phyloP scores from a whole-genome alignment of 1,140 invertebrate genomes.

The Drosophila sp. region DNA sequence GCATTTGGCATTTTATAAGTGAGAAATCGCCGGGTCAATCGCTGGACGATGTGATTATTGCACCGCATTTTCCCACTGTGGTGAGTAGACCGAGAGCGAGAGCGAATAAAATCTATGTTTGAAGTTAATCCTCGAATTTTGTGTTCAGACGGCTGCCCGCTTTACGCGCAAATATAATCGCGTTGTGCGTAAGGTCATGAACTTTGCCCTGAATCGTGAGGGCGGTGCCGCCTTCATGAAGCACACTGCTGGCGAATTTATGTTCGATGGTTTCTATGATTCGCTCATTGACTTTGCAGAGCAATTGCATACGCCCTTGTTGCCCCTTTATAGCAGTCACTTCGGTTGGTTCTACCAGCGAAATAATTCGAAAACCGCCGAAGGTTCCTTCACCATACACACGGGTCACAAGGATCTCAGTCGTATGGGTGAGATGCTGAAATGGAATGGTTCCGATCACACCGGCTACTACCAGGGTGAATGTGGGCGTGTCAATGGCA shows the following conservation, averaged over 20 bases:
- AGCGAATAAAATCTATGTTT: background rate
- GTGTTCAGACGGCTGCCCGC: conserved; percentile 86
- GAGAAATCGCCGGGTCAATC: conserved; percentile 87
- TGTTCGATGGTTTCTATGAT: conserved; percentile 91
- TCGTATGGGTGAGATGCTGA: conserved; percentile 86
- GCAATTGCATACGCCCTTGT: conserved; percentile 84
- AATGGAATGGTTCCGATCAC: conserved; percentile 86
- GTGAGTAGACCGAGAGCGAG: conserved; percentile 84
- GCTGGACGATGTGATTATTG: conserved; percentile 89
- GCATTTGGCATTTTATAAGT: conserved; percentile 89
- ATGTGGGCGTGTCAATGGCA: conserved; percentile 88
- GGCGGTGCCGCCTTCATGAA: conserved; percentile 84
- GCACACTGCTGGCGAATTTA: conserved; percentile 86
- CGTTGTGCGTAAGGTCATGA: conserved; percentile 83
- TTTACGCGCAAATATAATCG: conserved; percentile 83
- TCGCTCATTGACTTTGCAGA: conserved; percentile 85
- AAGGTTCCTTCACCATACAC: conserved; percentile 89
- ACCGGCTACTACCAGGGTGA: conserved; percentile 85
- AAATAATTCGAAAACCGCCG: conserved; percentile 87
- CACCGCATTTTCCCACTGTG: conserved; percentile 90
- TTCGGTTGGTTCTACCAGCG: conserved; percentile 93
- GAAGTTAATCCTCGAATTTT: conserved; percentile 24
- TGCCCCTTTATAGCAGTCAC: conserved; percentile 86
- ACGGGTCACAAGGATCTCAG: conserved; percentile 86
- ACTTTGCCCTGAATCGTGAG: conserved; percentile 84